Evolutionary conservation across 2,113 vertebrate species (phyloP).

Genomic region (Eubucco bourcierii): DNA sequence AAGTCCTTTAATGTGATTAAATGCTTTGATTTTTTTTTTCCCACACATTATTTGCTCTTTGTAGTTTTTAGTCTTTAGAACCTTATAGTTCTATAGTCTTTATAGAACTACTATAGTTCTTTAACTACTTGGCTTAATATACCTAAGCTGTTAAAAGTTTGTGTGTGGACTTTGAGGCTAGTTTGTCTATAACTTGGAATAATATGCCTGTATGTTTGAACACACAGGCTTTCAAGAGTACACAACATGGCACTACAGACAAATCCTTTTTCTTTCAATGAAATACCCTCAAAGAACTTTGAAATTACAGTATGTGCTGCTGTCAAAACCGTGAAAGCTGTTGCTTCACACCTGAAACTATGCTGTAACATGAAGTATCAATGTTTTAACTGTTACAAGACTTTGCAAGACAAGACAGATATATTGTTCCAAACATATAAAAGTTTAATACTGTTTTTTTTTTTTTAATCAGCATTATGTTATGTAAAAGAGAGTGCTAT

Average conservation of each 20-base stretch:
- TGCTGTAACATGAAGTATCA: neutral
- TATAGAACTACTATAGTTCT: no score
- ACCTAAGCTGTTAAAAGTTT: neutral
- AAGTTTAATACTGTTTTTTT: neutral
- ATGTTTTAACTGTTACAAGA: neutral
- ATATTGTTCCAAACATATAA: neutral
- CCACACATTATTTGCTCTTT: neutral
- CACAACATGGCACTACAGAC: neutral
- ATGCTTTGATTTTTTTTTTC: neutral
- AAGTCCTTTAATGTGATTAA: neutral
- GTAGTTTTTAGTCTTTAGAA: no score
- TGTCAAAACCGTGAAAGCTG: neutral
- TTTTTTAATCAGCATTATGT: neutral
- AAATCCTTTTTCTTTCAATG: constrained; percentile 12
- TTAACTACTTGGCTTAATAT: neutral
- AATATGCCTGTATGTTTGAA: neutral
- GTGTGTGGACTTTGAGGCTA: neutral
- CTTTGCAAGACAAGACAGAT: neutral
- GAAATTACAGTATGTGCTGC: neutral
- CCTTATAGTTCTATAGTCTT: no score
- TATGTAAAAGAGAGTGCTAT: neutral
- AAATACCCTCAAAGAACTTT: neutral
- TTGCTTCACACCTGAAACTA: neutral
- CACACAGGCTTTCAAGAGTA: neutral
- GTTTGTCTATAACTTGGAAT: neutral